Evolutionary conservation across 2,888 invertebrate genomes (phyloP), one percentile per base, ranked within the genome.

Genomic region (Drosophila lacicola): DNA sequence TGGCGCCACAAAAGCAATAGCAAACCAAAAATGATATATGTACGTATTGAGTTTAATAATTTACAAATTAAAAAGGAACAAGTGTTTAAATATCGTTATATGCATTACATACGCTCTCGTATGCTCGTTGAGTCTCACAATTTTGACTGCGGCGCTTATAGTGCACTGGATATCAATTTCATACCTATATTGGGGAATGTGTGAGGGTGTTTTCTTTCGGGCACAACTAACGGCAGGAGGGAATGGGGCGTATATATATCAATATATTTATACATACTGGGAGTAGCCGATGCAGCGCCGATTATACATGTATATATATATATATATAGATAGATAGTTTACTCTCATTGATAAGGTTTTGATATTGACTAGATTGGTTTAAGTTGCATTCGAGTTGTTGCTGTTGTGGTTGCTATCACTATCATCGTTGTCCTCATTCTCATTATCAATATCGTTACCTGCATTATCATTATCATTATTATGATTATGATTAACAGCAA

Each of bases 61-160:
- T 51, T 74, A 66, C 49, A 74, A 78, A 66, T 60, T 51, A 74
- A 55, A 29, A 62, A 78, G 78, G 74, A 74, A 74, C 74, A 73
- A 66, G 36, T 66, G 47, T 69, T 68, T 62, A 36, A 51, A 45
- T 61, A 61, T 45, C 62, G 49, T 63, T 64, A 39, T 29, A 45
- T 47, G 39, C 58, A 70, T 58, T 36, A 57, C 56, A 56, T 66
- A 72, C 58, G 44, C 56, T 51, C 13, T 54, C 17, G 49, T 57
- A 57, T 68, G 57, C 34, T 54, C 6, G 2, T 54, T 34, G 37
- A 66, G 67, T 66, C 65, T 66, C 47, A 13, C 13, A 51, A 46
- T 39, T 47, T 49, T 34, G 42, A 4, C n/a, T 1, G 34, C 54
- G 53, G 25, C 56, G 56, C 56, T 17, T 47, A 33, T 10, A n/a